These are phyloP conservation scores for Plotosus lineatus DNA, from an alignment of 2,113 vertebrate genomes.

Conservation along the genomic window DNA sequence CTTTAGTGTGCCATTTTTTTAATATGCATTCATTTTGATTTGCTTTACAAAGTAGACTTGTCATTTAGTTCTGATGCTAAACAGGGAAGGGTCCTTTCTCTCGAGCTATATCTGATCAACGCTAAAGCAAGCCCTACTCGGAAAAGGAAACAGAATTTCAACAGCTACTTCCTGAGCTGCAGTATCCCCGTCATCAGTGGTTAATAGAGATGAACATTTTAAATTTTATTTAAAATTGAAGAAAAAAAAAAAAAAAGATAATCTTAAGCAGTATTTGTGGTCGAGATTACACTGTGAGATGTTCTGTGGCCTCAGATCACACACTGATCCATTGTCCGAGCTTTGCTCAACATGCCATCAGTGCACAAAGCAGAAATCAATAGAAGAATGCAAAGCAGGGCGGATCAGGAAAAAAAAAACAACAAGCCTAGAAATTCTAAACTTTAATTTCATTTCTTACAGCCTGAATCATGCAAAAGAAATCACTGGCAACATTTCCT, in stretches of 20 bases:
- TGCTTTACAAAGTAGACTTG: constrained; percentile 68
- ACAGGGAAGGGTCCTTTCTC: constrained; percentile 45
- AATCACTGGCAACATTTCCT: neutral
- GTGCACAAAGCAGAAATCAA: constrained; percentile 39
- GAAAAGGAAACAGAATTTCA: constrained; percentile 2
- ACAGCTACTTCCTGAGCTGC: constrained; percentile 13
- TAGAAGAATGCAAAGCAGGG: constrained; percentile 61
- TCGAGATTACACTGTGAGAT: constrained; percentile 45
- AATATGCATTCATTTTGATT: constrained; percentile 57
- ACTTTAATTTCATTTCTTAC: neutral
- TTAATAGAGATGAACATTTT: constrained; percentile 37
- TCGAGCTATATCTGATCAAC: constrained; percentile 11
- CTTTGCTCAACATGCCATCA: neutral
- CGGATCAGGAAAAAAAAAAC: too few species aligned
- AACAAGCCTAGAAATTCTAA: too few species aligned
- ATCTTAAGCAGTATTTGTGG: neutral
- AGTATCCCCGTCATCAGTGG: neutral
- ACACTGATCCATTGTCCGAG: constrained; percentile 14
- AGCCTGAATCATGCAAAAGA: neutral
- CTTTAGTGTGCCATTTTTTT: constrained; percentile 43
- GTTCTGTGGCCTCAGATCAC: constrained; percentile 55
- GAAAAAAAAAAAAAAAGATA: too few species aligned
- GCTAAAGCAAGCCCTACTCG: constrained; percentile 6
- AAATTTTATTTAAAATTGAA: too few species aligned
- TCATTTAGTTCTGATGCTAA: constrained; percentile 51